A percentile compares a stretch with the other conserved stretches of the same genome.
These are phyloP conservation scores for Cryptoprocta ferox DNA, from an alignment of 2,797 vertebrate species.

Conservation along the genomic window DNA sequence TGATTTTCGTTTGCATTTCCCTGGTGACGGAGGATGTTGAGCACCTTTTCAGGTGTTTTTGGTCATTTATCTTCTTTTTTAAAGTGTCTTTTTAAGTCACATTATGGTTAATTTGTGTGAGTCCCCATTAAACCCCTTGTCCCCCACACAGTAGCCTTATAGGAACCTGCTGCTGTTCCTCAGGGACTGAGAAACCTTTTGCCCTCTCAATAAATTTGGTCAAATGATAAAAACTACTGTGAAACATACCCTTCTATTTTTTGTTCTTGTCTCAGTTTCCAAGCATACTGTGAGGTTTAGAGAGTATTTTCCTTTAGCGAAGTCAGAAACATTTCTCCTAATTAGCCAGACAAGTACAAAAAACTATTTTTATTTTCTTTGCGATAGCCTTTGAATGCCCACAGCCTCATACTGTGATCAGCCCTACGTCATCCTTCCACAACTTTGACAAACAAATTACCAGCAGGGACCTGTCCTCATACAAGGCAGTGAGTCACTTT, in stretches of 20 bases:
- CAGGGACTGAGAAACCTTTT: slow-evolving; percentile 17
- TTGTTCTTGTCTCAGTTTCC: slow-evolving; percentile 33
- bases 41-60: not conserved
- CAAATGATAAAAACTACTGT: slow-evolving; percentile 18
- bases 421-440: not conserved
- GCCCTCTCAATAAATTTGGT: slow-evolving; percentile 14
- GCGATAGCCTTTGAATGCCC: not conserved
- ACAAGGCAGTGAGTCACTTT: slow-evolving; percentile 47
- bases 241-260: not conserved
- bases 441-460: not conserved
- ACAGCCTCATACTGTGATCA: not conserved
- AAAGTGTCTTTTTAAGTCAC: not conserved
- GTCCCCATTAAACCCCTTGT: not conserved
- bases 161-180: not conserved
- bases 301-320: slow-evolving; percentile 42
- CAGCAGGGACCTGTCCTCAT: not conserved
- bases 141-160: not conserved
- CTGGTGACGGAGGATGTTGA: not conserved
- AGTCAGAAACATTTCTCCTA: slow-evolving; percentile 1
- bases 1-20: not conserved
- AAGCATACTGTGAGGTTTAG: not conserved
- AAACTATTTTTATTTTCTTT: slow-evolving; percentile 5
- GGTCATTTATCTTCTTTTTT: not conserved
- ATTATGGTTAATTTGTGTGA: not conserved
- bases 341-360: not conserved